phyloP scores from a whole-genome alignment of 2,888 invertebrate species.

The Drymonia ruficornis region DNA sequence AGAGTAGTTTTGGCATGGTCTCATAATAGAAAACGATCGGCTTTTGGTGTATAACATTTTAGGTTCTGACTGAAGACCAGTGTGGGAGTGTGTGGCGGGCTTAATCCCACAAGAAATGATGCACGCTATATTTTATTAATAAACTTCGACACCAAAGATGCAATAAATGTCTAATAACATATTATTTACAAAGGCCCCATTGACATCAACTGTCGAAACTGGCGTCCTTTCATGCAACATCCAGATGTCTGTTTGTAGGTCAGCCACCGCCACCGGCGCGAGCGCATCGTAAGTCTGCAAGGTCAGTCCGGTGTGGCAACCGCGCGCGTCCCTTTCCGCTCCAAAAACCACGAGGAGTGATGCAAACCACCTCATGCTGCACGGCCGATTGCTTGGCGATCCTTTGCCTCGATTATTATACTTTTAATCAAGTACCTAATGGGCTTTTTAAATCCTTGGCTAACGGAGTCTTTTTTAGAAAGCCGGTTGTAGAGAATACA shows the following conservation, averaged over 20 bases:
- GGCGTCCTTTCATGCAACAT: slow-evolving; percentile 24
- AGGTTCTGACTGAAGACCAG: too few relatives aligned
- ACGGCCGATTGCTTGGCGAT: slow-evolving; percentile 22
- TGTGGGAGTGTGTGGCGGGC: too few relatives aligned
- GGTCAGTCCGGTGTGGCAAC: slow-evolving; percentile 73
- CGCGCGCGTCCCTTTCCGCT: slow-evolving; percentile 76
- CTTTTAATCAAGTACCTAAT: slow-evolving; percentile 2
- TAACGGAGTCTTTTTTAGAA: too few relatives aligned
- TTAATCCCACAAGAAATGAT: too few relatives aligned
- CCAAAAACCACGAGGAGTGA: slow-evolving; percentile 74
- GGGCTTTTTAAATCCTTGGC: too few relatives aligned
- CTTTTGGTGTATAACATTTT: too few relatives aligned
- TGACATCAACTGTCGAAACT: slow-evolving; percentile 1
- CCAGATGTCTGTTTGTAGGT: slow-evolving; percentile 36
- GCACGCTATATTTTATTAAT: not conserved
- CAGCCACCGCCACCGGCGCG: slow-evolving; percentile 18
- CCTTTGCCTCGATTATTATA: slow-evolving; percentile 9
- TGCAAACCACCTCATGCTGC: slow-evolving; percentile 60
- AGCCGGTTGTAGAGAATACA: too few relatives aligned
- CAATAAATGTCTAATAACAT: not conserved
- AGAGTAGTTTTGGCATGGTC: too few relatives aligned
- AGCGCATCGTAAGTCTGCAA: slow-evolving; percentile 47
- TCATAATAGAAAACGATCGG: too few relatives aligned
- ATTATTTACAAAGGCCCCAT: slow-evolving; percentile 3
- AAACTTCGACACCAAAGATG: not conserved